Percentiles rank a stretch among this genome's conserved stretches.
Evolutionary conservation across 2,888 invertebrate genomes (phyloP).

Genomic region (Troides aeacus): DNA sequence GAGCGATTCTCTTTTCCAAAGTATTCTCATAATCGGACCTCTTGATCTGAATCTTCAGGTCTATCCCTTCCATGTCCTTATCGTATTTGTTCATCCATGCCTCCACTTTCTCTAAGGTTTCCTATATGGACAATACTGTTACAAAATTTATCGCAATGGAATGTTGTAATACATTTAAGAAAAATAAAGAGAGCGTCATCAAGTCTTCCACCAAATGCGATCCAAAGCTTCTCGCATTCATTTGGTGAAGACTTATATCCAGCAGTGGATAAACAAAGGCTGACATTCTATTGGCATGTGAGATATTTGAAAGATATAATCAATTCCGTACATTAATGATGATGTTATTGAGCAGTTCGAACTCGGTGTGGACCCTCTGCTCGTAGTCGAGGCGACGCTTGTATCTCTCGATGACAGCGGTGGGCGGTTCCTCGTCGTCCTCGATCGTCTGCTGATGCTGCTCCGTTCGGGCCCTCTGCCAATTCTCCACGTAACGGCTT

Average conservation of each 20-base stretch:
- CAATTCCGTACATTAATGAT: conserved; percentile 50
- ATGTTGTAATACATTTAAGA: no score
- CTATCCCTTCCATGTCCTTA: conserved; percentile 58
- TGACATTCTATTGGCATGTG: no score
- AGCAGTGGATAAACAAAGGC: no score
- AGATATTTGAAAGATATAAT: background rate
- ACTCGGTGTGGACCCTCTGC: conserved; percentile 59
- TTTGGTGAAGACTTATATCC: no score
- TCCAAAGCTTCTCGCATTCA: no score
- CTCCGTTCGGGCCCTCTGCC: conserved; percentile 62
- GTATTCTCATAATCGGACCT: conserved; percentile 54
- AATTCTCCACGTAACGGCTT: conserved; percentile 53
- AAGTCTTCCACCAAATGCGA: no score
- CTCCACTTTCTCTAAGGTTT: conserved; percentile 59
- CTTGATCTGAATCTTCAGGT: conserved; percentile 61
- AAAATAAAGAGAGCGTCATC: no score
- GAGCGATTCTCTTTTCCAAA: conserved; percentile 42
- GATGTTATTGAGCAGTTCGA: conserved; percentile 56
- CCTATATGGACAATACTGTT: conserved; percentile 40
- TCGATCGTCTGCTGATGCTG: conserved; percentile 50
- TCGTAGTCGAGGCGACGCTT: conserved; percentile 56
- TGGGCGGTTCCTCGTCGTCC: conserved; percentile 42
- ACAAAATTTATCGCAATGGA: no score
- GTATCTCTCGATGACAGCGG: conserved; percentile 44
- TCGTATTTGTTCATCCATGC: conserved; percentile 67